Evolutionary conservation across 2,888 invertebrate species (phyloP).

Genomic region (Campopleginae sp.): DNA sequence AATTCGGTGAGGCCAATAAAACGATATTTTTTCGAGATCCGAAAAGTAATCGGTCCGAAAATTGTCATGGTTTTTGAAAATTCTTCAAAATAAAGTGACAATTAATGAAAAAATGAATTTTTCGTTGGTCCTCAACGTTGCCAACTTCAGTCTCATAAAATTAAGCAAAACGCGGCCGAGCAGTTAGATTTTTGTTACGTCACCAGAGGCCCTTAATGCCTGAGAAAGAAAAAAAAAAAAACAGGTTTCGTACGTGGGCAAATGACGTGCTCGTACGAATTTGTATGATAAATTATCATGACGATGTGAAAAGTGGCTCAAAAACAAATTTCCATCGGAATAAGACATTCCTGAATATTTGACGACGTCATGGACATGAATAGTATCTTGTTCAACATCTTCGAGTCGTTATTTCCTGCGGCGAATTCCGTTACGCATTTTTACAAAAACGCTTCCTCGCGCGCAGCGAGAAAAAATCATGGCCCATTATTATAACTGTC

Average conservation of each 20-base stretch:
- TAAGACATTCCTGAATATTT: constrained; percentile 3
- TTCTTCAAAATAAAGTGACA: no score
- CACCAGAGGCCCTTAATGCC: not conserved
- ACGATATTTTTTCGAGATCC: no score
- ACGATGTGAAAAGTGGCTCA: not conserved
- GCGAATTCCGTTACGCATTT: constrained; percentile 62
- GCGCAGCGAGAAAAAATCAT: constrained; percentile 26
- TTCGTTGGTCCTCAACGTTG: no score
- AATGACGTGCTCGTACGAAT: not conserved
- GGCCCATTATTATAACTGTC: constrained; percentile 67
- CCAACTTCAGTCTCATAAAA: no score
- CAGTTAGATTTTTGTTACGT: not conserved
- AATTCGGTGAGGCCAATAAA: no score
- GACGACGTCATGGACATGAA: not conserved
- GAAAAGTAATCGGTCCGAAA: no score
- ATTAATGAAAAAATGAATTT: no score
- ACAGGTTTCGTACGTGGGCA: not conserved
- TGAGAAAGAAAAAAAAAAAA: not conserved
- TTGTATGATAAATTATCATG: not conserved
- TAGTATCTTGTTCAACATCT: constrained; percentile 21
- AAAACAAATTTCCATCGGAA: not conserved
- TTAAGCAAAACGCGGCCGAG: no score
- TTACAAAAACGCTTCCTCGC: constrained; percentile 29
- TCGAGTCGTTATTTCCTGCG: constrained; percentile 33
- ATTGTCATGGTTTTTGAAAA: no score